phyloP scores from a whole-genome alignment of 2,888 invertebrate species.

The Aphodius granarius region DNA sequence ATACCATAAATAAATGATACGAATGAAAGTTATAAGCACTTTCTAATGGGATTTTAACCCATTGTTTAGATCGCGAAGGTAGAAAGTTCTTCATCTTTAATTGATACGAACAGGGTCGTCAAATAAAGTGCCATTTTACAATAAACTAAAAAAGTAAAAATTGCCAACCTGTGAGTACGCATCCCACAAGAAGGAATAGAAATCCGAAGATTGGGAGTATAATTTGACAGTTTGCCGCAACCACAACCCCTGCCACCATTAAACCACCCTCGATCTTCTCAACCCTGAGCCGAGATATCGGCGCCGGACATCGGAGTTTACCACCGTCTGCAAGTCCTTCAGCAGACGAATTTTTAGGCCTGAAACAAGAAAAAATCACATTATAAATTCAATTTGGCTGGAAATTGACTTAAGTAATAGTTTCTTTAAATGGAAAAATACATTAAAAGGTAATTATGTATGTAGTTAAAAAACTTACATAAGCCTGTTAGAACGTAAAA shows the following conservation, averaged over 20 bases:
- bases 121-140: not conserved
- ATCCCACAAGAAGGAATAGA: slow-evolving; percentile 74
- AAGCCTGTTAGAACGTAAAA: not conserved
- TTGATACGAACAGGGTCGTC: not conserved
- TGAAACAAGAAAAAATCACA: slow-evolving; percentile 48
- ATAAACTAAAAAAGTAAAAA: slow-evolving; percentile 1
- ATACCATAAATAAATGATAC: not conserved
- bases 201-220: slow-evolving; percentile 77
- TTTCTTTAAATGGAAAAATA: too few species aligned
- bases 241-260: slow-evolving; percentile 75
- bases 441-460: not conserved
- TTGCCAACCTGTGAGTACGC: slow-evolving; percentile 70
- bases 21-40: not conserved
- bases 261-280: slow-evolving; percentile 78
- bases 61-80: not conserved
- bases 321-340: slow-evolving; percentile 52
- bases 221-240: slow-evolving; percentile 77
- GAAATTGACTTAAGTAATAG: too few species aligned
- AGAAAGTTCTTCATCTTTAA: not conserved
- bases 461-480: not conserved
- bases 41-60: not conserved
- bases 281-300: slow-evolving; percentile 69
- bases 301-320: slow-evolving; percentile 63
- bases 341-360: slow-evolving; percentile 63
- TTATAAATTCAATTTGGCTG: too few species aligned